These are phyloP conservation scores for Actias luna DNA, from an alignment of 2,888 invertebrate genomes.

Conservation along the genomic window DNA sequence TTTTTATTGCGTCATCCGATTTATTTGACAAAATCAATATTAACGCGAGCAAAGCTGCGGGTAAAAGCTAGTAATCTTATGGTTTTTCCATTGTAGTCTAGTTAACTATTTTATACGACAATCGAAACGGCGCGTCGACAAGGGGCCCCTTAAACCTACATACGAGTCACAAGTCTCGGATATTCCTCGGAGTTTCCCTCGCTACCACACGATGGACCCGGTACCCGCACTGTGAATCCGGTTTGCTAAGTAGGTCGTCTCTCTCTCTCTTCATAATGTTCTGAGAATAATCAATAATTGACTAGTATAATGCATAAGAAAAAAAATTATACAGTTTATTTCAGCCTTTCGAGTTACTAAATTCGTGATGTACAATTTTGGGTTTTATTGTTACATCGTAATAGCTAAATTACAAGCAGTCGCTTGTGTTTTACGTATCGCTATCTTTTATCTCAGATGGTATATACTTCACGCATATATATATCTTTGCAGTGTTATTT, in stretches of 20 bases:
- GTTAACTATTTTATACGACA: neutral
- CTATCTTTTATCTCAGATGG: neutral
- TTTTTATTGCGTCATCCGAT: too few relatives aligned
- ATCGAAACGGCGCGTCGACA: neutral
- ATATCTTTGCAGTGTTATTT: neutral
- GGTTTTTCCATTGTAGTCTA: too few relatives aligned
- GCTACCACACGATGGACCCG: too few relatives aligned
- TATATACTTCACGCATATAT: neutral
- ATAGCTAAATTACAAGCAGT: constrained; percentile 8
- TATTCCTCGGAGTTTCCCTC: too few relatives aligned
- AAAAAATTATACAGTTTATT: neutral
- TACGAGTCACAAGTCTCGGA: too few relatives aligned
- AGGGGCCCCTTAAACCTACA: too few relatives aligned
- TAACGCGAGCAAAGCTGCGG: too few relatives aligned
- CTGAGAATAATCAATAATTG: neutral
- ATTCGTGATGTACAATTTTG: neutral
- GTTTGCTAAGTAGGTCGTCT: too few relatives aligned
- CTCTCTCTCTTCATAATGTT: neutral
- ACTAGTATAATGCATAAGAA: neutral
- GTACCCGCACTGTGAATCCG: too few relatives aligned
- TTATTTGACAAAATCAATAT: too few relatives aligned
- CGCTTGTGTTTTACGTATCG: constrained; percentile 5
- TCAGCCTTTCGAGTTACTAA: neutral
- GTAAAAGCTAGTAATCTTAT: too few relatives aligned
- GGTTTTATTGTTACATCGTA: neutral